Percentiles rank a stretch among this genome's conserved stretches.
phyloP scores from a whole-genome alignment of 2,113 vertebrate genomes.

The Rhinopomastus cyanomelas region DNA sequence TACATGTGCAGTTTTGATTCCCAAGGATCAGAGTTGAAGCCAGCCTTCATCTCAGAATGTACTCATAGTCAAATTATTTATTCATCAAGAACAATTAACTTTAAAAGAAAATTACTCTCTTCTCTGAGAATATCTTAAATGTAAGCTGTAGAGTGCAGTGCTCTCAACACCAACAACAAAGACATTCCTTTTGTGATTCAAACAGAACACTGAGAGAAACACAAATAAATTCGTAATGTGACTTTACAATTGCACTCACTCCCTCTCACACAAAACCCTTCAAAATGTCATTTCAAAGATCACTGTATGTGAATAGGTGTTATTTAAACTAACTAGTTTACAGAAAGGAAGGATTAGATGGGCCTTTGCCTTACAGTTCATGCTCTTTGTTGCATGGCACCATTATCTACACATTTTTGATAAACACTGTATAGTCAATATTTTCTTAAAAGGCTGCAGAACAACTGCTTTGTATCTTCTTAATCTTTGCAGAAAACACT shows the following conservation, averaged over 20 bases:
- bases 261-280: not conserved
- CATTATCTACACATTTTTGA: not conserved
- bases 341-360: not conserved
- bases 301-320: not conserved
- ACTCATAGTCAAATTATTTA: not conserved
- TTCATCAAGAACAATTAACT: not conserved
- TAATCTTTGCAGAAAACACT: not conserved
- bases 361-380: not conserved
- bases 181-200: not conserved
- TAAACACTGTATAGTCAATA: not conserved
- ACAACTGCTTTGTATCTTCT: not conserved
- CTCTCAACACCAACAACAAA: not conserved
- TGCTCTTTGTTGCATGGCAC: not conserved
- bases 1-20: not conserved
- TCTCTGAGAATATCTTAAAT: not conserved
- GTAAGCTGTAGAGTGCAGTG: not conserved
- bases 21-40: not conserved
- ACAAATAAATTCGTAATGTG: not conserved
- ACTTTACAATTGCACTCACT: not conserved
- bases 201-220: not conserved
- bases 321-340: not conserved
- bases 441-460: not conserved
- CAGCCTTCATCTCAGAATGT: not conserved
- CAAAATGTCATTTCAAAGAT: slow-evolving; percentile 24
- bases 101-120: not conserved